Conservation (phyloP, 2,888 invertebrate genomes). For the Molorchus minor region DNA sequence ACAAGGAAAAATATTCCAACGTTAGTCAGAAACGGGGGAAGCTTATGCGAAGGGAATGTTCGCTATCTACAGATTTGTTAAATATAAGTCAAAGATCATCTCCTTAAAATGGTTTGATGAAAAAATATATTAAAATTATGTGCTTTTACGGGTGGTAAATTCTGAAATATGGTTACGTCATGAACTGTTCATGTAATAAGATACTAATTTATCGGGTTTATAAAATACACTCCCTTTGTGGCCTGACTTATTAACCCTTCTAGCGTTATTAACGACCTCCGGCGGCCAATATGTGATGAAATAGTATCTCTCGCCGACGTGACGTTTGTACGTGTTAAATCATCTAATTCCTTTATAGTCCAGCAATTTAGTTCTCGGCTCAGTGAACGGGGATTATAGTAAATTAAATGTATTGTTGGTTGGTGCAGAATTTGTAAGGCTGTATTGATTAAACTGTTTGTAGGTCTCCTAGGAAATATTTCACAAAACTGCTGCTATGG, state of each 20-base stretch:
- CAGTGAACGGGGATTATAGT: conserved; percentile 30
- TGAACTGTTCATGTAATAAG: too few species aligned
- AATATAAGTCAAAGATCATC: too few species aligned
- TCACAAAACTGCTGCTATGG: background rate
- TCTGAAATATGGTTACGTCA: too few species aligned
- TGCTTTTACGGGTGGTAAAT: too few species aligned
- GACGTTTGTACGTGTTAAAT: conserved; percentile 28
- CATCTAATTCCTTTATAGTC: conserved; percentile 33
- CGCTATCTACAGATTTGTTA: too few species aligned
- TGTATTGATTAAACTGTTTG: conserved; percentile 29
- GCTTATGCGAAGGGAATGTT: too few species aligned
- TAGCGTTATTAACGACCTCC: background rate
- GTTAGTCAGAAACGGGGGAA: too few species aligned
- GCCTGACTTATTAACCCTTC: background rate
- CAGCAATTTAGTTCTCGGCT: conserved; percentile 32
- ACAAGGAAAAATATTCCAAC: too few species aligned
- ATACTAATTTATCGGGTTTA: background rate
- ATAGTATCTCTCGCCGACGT: background rate
- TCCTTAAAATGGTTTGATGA: too few species aligned
- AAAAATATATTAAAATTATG: too few species aligned
- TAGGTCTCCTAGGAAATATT: conserved; percentile 27
- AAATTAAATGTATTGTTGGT: conserved; percentile 35
- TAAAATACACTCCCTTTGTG: background rate
- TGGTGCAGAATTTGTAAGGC: conserved; percentile 17
- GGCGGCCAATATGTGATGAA: background rate